Conservation (phyloP, 2,797 vertebrate species). For the Tapirus indicus region DNA sequence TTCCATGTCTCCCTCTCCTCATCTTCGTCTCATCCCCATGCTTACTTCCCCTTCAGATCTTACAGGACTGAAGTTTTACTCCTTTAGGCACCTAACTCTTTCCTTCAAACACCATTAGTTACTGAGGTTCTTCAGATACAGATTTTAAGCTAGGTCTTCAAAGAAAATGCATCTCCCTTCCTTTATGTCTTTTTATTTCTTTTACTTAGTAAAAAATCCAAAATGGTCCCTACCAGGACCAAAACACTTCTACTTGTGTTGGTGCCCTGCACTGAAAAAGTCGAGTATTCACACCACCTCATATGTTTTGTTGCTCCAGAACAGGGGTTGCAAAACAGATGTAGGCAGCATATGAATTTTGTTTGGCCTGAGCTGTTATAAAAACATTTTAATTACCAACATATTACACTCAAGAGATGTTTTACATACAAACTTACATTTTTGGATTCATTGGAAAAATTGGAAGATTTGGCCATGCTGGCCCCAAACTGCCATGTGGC, state of each 20-base stretch:
- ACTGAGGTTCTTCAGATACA: not conserved
- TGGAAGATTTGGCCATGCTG: not conserved
- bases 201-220: not conserved
- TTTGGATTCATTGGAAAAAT: slow-evolving; percentile 43
- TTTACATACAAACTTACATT: not conserved
- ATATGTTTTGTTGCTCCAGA: not conserved
- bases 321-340: not conserved
- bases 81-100: not conserved
- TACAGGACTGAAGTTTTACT: not conserved
- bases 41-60: not conserved
- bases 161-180: not conserved
- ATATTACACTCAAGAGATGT: not conserved
- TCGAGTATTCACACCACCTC: not conserved
- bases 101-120: not conserved
- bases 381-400: slow-evolving; percentile 38
- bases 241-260: not conserved
- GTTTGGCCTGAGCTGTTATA: not conserved
- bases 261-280: not conserved
- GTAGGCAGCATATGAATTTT: not conserved
- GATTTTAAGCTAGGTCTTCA: not conserved
- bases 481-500: not conserved
- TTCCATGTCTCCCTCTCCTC: not conserved
- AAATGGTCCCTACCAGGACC: not conserved
- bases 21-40: not conserved
- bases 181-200: not conserved